Conservation (phyloP, 2,888 invertebrate species). For the Hydraecia micacea region DNA sequence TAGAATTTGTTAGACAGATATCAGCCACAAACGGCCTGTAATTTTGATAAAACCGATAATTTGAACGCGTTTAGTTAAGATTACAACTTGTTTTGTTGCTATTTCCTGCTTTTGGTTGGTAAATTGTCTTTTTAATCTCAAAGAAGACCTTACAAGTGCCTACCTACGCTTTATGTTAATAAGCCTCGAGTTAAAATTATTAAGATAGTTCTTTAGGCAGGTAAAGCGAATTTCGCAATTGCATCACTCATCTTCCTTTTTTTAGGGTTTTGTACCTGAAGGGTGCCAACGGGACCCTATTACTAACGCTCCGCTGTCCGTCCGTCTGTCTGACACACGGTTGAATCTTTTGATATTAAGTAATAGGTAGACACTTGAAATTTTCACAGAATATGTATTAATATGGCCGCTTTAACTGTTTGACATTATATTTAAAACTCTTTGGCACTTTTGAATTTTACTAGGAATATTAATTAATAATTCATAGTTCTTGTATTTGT, state of each 20-base stretch:
- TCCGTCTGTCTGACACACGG: too few relatives aligned
- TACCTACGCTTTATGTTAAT: neutral
- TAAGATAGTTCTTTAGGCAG: neutral
- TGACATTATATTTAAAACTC: too few relatives aligned
- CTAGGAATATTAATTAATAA: too few relatives aligned
- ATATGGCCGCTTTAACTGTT: too few relatives aligned
- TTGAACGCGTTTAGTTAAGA: slow-evolving; percentile 40
- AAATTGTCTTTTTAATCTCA: slow-evolving; percentile 17
- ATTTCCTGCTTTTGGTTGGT: slow-evolving; percentile 21
- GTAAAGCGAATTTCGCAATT: neutral
- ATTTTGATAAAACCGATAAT: slow-evolving; percentile 40
- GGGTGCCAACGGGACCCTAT: too few relatives aligned
- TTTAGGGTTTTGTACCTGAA: too few relatives aligned
- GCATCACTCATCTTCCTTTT: neutral
- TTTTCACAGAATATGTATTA: too few relatives aligned
- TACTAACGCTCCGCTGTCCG: too few relatives aligned
- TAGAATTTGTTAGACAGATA: slow-evolving; percentile 36
- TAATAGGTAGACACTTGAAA: too few relatives aligned
- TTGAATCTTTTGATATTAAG: too few relatives aligned
- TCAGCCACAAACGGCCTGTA: slow-evolving; percentile 16
- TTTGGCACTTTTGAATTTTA: too few relatives aligned
- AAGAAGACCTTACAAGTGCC: neutral
- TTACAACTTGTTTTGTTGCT: slow-evolving; percentile 16
- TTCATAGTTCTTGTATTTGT: too few relatives aligned
- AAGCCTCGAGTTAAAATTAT: neutral